Conservation (phyloP, 1,140 invertebrate genomes). For the Hylaeus volcanicus region DNA sequence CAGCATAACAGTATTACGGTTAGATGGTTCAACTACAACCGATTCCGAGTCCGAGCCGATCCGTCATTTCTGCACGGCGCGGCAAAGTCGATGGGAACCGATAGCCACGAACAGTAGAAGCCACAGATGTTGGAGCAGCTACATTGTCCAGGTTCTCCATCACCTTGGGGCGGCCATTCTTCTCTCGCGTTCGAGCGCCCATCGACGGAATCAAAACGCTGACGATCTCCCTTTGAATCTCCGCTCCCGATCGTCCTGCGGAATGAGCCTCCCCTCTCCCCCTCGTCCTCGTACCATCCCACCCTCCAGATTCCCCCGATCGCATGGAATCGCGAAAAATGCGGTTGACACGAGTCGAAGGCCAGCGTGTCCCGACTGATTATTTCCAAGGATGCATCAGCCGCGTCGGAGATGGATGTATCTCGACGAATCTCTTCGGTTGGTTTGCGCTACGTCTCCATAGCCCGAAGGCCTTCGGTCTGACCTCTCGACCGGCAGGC, state of each 20-base stretch:
- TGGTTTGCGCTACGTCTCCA: slow-evolving; percentile 52
- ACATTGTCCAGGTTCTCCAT: background rate
- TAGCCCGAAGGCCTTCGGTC: slow-evolving; percentile 36
- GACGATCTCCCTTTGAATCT: slow-evolving; percentile 17
- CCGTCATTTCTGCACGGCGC: no score
- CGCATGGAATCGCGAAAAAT: slow-evolving; percentile 37
- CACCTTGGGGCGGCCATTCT: background rate
- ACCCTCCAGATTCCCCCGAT: background rate
- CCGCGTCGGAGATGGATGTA: slow-evolving; percentile 44
- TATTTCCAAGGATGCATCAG: slow-evolving; percentile 60
- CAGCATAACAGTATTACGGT: no score
- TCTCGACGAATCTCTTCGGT: slow-evolving; percentile 53
- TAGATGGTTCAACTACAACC: no score
- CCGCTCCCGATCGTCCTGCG: background rate
- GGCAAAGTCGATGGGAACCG: no score
- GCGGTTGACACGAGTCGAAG: slow-evolving; percentile 49
- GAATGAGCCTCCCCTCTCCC: background rate
- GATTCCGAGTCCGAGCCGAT: no score
- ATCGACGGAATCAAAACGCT: slow-evolving; percentile 8
- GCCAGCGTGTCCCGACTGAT: slow-evolving; percentile 30
- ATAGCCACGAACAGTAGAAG: background rate
- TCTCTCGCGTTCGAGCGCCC: background rate
- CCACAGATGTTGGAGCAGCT: background rate
- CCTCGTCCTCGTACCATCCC: no score
- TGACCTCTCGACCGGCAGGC: slow-evolving; percentile 53